Evolutionary conservation across 35 echinoderm and acorn worm species (phyloP).

Genomic region (Ophiothrix spiculata): DNA sequence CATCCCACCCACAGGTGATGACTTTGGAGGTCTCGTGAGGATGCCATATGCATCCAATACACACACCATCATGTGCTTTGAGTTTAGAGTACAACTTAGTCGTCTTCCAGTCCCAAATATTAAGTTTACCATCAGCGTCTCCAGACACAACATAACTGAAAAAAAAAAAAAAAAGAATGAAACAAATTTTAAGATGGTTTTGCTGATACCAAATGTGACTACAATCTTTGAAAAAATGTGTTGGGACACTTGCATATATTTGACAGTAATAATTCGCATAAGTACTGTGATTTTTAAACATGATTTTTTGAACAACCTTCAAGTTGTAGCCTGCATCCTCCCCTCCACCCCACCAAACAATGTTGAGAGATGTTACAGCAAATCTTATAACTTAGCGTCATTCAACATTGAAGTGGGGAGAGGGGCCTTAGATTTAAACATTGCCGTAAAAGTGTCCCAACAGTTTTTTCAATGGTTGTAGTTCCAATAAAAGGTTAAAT

Average conservation of each 20-base stretch:
- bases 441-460: too few species aligned
- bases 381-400: too few species aligned
- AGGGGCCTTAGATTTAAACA: too few species aligned
- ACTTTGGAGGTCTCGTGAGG: slow-evolving; percentile 98
- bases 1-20: slow-evolving; percentile 99
- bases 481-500: too few species aligned
- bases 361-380: too few species aligned
- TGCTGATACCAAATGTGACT: too few species aligned
- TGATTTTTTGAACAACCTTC: not conserved
- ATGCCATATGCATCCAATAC: slow-evolving; percentile 97
- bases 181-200: not conserved
- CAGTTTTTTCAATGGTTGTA: too few species aligned
- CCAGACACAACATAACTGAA: slow-evolving; percentile 94
- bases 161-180: slow-evolving; percentile 1
- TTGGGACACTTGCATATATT: not conserved
- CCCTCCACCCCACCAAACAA: too few species aligned
- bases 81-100: slow-evolving; percentile 93
- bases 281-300: not conserved
- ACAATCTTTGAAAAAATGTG: not conserved
- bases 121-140: slow-evolving; percentile 92
- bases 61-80: slow-evolving; percentile 96
- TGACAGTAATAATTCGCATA: not conserved
- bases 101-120: slow-evolving; percentile 98
- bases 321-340: too few species aligned
- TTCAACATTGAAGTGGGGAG: too few species aligned